Conservation (phyloP, 2,113 vertebrate genomes). For the Anarhynchus alexandrinus region DNA sequence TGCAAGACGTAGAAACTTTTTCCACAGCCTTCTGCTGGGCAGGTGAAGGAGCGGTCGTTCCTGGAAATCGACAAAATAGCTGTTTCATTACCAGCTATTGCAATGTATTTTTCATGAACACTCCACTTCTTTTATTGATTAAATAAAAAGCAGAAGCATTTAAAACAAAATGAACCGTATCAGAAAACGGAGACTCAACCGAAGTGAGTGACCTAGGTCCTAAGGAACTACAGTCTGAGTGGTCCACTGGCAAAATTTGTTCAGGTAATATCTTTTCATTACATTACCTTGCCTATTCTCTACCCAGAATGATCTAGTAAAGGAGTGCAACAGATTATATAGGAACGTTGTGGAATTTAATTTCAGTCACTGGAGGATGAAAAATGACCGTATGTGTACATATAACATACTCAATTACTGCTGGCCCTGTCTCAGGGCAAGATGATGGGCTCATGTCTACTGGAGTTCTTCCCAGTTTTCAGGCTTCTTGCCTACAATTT, state of each 20-base stretch:
- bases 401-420: background rate
- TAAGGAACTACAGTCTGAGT: background rate
- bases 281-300: background rate
- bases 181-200: background rate
- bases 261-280: background rate
- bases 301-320: background rate
- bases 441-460: background rate
- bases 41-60: constrained; percentile 94
- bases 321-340: background rate
- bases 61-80: constrained; percentile 66
- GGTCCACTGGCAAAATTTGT: background rate
- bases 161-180: background rate
- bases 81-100: background rate
- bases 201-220: background rate
- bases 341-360: background rate
- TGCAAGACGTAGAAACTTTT: constrained; percentile 98
- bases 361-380: background rate
- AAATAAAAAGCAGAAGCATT: background rate
- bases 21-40: constrained; percentile 93
- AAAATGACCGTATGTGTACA: background rate
- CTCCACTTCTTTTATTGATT: background rate
- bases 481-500: background rate
- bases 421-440: background rate
- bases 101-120: background rate
- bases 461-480: background rate